Evolutionary conservation across 1,140 invertebrate species (phyloP), one percentile per base, ranked within the genome.

Genomic region (Aporrectodea caliginosa): DNA sequence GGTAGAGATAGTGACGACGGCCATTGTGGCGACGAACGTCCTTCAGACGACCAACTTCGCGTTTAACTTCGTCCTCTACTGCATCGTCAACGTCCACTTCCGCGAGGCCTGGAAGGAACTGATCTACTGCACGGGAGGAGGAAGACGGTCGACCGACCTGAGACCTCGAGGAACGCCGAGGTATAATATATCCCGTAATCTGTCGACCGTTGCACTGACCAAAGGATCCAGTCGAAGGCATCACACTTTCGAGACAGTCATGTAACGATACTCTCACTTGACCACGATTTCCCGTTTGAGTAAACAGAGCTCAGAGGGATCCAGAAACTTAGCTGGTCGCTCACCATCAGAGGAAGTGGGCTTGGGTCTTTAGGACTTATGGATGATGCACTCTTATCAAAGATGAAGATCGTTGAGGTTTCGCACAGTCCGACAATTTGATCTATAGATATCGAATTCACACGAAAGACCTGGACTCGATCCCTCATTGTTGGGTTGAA

Each of bases 31-130:
- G 12, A 74, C 79, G 12, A 80, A 77, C 74, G 14, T 70, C 34
- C 68, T 78, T 35, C 79, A 80, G 75, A 80, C 74, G 16, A 22
- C 77, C 31, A 80, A 80, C 58, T 77, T 77, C 69, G 32, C 74
- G 14, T 34, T 68, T n/a, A 78, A 77, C 34, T 77, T 80, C 27
- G 16, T 80, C 29, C 69, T 80, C 58, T 80, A 80, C 73, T 77
- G 79, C 75, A n/a, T 80, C 33, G 31, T 77, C n/a, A 80, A 77
- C 33, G 22, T 35, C 2, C n/a, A 70, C 27, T 76, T 80, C 69
- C 32, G 73, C 30, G 33, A 78, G 30, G 75, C 68, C 27, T 79
- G 78, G 27, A 73, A 22, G 30, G 22, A 32, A 12, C 22, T 58
- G 1, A 43, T 77, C 16, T 77, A 43, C 58, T 58, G 75, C 75